Conservation (phyloP, 2,888 invertebrate genomes). For the Acanthopleura granulata region DNA sequence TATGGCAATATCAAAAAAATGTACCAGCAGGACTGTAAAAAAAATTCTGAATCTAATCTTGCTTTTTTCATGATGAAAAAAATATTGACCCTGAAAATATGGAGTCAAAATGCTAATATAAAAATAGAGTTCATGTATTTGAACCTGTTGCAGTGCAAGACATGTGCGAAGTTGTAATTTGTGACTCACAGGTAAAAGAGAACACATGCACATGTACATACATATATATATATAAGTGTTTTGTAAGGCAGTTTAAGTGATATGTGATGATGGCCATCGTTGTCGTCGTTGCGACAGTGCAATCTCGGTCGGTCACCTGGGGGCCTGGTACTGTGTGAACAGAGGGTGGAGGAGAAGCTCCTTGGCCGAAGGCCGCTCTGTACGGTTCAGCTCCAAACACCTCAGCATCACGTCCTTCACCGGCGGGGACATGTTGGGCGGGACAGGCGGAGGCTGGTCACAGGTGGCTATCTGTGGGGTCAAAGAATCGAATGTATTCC, state of each 20-base stretch:
- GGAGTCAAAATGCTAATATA: no score
- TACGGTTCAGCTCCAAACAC: slow-evolving; percentile 69
- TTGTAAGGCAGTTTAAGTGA: slow-evolving; percentile 17
- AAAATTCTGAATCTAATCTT: no score
- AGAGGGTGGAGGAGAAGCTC: slow-evolving; percentile 67
- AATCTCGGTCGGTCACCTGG: neutral
- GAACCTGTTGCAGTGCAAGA: no score
- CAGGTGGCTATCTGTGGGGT: slow-evolving; percentile 70
- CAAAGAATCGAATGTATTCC: neutral
- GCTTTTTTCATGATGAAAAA: no score
- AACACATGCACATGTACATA: no score
- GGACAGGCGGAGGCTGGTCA: slow-evolving; percentile 68
- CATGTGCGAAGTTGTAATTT: no score
- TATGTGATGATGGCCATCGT: slow-evolving; percentile 11
- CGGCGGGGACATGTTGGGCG: slow-evolving; percentile 66
- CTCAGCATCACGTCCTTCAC: slow-evolving; percentile 67
- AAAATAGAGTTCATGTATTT: no score
- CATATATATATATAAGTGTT: no score
- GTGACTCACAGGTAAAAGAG: no score
- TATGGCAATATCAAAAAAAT: no score
- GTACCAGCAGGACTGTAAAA: no score
- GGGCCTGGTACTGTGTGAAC: slow-evolving; percentile 56
- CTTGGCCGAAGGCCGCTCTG: slow-evolving; percentile 68
- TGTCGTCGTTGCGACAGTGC: neutral
- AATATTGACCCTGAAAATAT: no score